Base-by-base conservation (phyloP, 2,113 vertebrate genomes). In the Circaetus gallicus region DNA sequence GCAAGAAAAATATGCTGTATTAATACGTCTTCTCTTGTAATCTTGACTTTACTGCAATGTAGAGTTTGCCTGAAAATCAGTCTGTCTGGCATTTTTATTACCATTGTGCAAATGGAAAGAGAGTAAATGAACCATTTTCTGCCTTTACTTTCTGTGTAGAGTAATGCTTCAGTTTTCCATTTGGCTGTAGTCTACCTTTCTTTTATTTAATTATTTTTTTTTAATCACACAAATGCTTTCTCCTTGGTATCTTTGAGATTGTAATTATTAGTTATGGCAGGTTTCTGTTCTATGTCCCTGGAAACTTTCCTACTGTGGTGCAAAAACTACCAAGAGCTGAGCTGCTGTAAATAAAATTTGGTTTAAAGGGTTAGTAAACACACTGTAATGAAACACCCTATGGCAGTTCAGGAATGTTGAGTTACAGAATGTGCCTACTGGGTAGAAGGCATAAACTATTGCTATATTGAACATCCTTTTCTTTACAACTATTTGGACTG, bases 41-140 rank as follows among this genome's bases (percentile, higher is more conserved):
- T 97, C 94, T 96, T 97, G 94, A 97, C 96, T 97, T 97, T 96
- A 98, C 85, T 96, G 96, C 95, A 93, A 22, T 52, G 22, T 89
- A 93, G 84, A 96, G 66, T 97, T 98, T 98, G 94, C 94, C 88
- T 97, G 97, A 97, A 97, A 97, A 98, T 98, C 97, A 97, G 95
- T 98, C 98, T 96, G 61, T 49, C 87, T 98, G 98, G 84, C 98
- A 97, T 95, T 98, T 98, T 98, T 98, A 98, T 98, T 97, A 95
- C 91, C 69, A 53, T 96, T 98, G 95, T 93, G 94, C 80, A 98
- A 98, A 98, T 98, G 76, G 93, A 98, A 98, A 97, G 69, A 94
- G 80, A 98, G 94, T 82, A 98, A 98, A 98, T 97, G 97, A 98
- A 96, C 95, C 91, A 96, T 98, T 98, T 97, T 91, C 94, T 94